These are phyloP conservation scores for Quadroppia sp. DNA, from an alignment of 2,888 invertebrate species.

Conservation along the genomic window DNA sequence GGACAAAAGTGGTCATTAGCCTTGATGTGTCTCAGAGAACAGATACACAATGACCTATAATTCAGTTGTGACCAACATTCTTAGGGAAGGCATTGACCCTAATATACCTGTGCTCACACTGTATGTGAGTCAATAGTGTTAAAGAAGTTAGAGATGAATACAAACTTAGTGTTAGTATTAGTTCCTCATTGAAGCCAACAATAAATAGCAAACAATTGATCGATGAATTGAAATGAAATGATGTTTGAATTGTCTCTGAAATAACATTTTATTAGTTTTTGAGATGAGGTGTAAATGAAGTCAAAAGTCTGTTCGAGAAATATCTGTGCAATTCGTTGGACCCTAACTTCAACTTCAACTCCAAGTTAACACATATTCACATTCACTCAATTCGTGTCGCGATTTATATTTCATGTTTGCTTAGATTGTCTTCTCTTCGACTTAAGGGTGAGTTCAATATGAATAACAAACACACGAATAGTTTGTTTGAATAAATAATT, in stretches of 20 bases:
- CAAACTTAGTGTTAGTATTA: constrained; percentile 10
- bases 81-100: constrained; percentile 34
- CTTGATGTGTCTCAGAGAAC: constrained; percentile 18
- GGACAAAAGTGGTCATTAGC: constrained; percentile 31
- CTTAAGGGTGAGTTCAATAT: background rate
- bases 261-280: background rate
- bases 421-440: too few species aligned
- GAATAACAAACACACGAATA: background rate
- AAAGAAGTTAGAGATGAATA: constrained; percentile 21
- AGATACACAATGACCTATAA: constrained; percentile 32
- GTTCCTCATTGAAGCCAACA: constrained; percentile 12
- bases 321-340: background rate
- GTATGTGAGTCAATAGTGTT: constrained; percentile 22
- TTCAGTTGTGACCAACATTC: constrained; percentile 34
- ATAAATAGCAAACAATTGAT: constrained; percentile 30
- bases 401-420: too few species aligned
- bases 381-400: background rate
- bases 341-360: background rate
- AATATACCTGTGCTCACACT: background rate
- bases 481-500: constrained; percentile 2
- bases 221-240: background rate
- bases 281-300: constrained; percentile 14
- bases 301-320: background rate
- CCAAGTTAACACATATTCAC: background rate
- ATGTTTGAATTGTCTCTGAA: background rate